Conservation (phyloP, 2,113 vertebrate genomes). For the Caloenas nicobarica region DNA sequence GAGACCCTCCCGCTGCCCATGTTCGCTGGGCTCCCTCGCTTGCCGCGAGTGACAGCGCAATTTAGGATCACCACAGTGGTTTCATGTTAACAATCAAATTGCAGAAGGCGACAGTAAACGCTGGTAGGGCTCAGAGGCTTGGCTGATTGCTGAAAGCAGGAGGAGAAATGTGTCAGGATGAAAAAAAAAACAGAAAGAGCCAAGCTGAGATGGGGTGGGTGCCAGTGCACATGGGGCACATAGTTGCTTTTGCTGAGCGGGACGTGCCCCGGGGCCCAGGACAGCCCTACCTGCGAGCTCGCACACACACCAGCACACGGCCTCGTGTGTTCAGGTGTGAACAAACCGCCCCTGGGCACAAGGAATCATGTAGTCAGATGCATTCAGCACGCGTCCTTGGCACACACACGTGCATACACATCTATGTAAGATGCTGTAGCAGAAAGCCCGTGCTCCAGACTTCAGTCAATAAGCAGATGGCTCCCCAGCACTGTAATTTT, state of each 20-base stretch:
- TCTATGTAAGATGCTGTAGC: not conserved
- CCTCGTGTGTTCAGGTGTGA: rapidly evolving
- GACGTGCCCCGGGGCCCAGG: rapidly evolving
- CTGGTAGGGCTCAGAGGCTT: not conserved
- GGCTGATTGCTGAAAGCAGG: not conserved
- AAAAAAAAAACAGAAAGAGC: not conserved
- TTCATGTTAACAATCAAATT: not conserved
- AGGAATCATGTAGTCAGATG: rapidly evolving
- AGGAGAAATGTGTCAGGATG: not conserved
- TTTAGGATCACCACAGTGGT: not conserved
- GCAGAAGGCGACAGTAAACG: rapidly evolving
- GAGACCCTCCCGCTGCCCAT: not conserved
- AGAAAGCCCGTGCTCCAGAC: not conserved
- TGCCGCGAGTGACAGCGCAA: rapidly evolving
- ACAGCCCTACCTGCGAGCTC: not conserved
- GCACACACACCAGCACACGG: rapidly evolving
- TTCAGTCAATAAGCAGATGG: constrained; percentile 61
- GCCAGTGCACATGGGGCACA: rapidly evolving
- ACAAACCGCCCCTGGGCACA: rapidly evolving
- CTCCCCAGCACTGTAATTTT: constrained; percentile 32
- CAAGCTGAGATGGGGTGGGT: not conserved
- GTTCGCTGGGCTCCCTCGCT: not conserved
- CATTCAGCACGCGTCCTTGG: not conserved
- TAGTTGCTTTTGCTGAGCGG: not conserved
- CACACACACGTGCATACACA: not conserved